These are phyloP conservation scores for Stegana nigrithorax DNA, from an alignment of 2,888 invertebrate genomes.

Conservation along the genomic window DNA sequence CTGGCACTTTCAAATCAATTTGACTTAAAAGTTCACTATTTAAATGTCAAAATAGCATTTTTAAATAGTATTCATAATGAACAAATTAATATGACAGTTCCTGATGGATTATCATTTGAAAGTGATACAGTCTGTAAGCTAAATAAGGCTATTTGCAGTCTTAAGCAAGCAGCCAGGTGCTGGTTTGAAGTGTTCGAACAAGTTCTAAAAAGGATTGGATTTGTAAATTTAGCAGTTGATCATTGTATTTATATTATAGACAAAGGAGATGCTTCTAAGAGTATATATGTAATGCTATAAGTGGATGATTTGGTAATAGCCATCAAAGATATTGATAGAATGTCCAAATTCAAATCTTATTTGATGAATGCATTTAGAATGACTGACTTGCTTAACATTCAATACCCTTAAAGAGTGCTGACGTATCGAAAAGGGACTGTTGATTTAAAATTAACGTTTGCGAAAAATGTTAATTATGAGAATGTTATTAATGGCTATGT, in stretches of 20 bases:
- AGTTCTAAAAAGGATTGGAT: constrained; percentile 25
- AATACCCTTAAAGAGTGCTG: constrained; percentile 31
- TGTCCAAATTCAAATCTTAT: constrained; percentile 29
- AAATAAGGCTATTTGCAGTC: constrained; percentile 40
- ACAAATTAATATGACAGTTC: constrained; percentile 31
- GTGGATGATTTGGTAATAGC: constrained; percentile 42
- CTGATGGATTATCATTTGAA: constrained; percentile 22
- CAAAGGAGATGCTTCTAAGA: constrained; percentile 30
- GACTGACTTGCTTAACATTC: constrained; percentile 24
- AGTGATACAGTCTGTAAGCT: constrained; percentile 19
- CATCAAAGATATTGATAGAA: constrained; percentile 31
- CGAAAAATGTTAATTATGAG: constrained; percentile 9
- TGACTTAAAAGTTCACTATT: constrained; percentile 33
- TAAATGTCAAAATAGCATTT: constrained; percentile 37
- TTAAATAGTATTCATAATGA: constrained; percentile 34
- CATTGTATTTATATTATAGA: constrained; percentile 32
- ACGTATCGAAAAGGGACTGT: constrained; percentile 29
- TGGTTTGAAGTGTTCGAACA: constrained; percentile 35
- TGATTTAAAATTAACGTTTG: constrained; percentile 21
- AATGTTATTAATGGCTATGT: constrained; percentile 32
- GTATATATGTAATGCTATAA: constrained; percentile 38
- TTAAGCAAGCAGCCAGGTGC: constrained; percentile 39
- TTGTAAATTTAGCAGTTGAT: constrained; percentile 28
- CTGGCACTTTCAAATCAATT: constrained; percentile 29
- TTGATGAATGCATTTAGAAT: constrained; percentile 31